Conservation (phyloP, 2,797 vertebrate genomes). For the Pteronotus mesoamericanus region DNA sequence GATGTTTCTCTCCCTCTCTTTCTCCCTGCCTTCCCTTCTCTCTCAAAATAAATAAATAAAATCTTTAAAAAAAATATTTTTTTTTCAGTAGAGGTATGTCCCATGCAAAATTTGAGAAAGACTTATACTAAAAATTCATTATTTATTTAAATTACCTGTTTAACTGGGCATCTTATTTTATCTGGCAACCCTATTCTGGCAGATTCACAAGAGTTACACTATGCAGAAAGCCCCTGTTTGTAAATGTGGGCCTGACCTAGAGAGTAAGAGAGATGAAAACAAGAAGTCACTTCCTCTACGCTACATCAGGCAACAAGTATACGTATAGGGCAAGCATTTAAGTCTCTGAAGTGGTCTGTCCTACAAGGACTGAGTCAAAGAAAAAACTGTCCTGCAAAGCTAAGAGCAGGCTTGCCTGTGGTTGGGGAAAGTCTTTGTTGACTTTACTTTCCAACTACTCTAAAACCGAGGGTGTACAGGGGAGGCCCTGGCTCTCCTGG, state of each 20-base stretch:
- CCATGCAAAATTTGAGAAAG: background rate
- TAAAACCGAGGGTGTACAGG: rapidly evolving
- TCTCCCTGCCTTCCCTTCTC: too few species aligned
- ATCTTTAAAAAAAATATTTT: too few species aligned
- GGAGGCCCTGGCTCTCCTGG: background rate
- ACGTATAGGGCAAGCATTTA: background rate
- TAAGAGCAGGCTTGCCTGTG: background rate
- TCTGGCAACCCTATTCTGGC: background rate
- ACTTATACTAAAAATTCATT: background rate
- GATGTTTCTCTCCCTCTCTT: too few species aligned
- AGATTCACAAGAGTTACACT: background rate
- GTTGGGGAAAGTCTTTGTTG: background rate
- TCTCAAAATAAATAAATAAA: too few species aligned
- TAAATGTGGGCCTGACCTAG: background rate
- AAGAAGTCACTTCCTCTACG: background rate
- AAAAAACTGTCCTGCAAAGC: background rate
- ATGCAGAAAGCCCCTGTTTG: background rate
- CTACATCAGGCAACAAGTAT: background rate
- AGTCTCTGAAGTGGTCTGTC: background rate
- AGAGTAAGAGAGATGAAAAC: background rate
- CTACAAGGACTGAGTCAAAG: background rate
- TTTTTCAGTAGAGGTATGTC: background rate
- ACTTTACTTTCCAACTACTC: background rate
- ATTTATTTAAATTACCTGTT: background rate
- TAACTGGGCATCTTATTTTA: background rate